Conservation (phyloP, 2,888 invertebrate genomes). For the Hyposoter dolosus region DNA sequence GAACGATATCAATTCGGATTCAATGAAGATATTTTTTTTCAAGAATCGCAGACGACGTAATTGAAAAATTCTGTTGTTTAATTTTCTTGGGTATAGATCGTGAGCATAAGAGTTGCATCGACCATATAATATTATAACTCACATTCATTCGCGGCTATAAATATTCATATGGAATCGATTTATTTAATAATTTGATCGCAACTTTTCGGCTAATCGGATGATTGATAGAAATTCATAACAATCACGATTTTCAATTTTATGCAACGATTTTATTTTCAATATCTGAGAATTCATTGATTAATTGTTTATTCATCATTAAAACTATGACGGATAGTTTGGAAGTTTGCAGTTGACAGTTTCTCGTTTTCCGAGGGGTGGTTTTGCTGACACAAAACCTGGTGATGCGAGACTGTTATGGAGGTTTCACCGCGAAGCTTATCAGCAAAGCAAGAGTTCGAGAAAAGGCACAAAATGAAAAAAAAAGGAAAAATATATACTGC, state of each 20-base stretch:
- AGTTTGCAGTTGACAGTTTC: slow-evolving; percentile 62
- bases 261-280: not conserved
- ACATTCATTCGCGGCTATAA: not conserved
- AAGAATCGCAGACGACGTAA: slow-evolving; percentile 37
- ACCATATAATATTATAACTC: not conserved
- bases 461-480: slow-evolving; percentile 24
- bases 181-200: not conserved
- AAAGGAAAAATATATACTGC: not conserved
- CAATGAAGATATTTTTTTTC: slow-evolving; percentile 8
- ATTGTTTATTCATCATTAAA: slow-evolving; percentile 71
- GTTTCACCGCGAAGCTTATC: slow-evolving; percentile 39
- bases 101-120: no score
- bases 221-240: not conserved
- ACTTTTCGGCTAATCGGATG: not conserved
- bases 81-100: not conserved
- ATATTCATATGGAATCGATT: not conserved
- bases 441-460: slow-evolving; percentile 8
- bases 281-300: no score
- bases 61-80: not conserved
- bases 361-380: slow-evolving; percentile 58
- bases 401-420: slow-evolving; percentile 68
- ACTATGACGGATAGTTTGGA: slow-evolving; percentile 71
- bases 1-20: not conserved
- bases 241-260: not conserved
- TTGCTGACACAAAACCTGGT: slow-evolving; percentile 75